Conservation (phyloP, 1,140 invertebrate genomes). For the Acyrthosiphon pisum region DNA sequence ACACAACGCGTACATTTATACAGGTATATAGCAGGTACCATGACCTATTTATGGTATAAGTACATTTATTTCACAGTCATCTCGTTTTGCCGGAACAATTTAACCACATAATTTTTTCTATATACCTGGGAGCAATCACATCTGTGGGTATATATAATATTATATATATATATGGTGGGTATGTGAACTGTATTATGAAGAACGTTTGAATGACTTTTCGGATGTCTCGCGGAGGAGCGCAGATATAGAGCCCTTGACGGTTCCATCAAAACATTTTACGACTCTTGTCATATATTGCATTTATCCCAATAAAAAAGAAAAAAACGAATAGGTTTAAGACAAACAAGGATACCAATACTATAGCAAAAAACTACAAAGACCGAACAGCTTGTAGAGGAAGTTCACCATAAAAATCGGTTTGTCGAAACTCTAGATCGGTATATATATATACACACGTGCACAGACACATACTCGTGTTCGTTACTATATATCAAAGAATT, state of each 20-base stretch:
- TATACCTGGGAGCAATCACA: not conserved
- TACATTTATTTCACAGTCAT: not conserved
- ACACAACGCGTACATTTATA: not conserved
- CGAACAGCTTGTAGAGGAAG: not conserved
- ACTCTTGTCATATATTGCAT: conserved; percentile 33
- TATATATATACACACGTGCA: not conserved
- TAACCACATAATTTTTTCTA: not conserved
- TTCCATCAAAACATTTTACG: conserved; percentile 14
- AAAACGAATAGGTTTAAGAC: conserved; percentile 15
- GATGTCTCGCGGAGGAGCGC: not conserved
- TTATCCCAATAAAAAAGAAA: not conserved
- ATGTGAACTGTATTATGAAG: not conserved
- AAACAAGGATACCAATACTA: not conserved
- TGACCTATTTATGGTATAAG: not conserved
- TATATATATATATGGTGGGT: not conserved
- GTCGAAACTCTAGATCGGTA: not conserved
- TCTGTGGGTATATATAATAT: not conserved
- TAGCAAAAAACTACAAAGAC: not conserved
- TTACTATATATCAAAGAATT: not conserved
- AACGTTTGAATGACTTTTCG: not conserved
- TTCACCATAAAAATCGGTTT: conserved; percentile 23
- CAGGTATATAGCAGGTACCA: not conserved
- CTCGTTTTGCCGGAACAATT: not conserved
- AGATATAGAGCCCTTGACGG: not conserved
- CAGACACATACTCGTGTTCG: not conserved